These are phyloP conservation scores for Corvus cornix DNA, from an alignment of 2,113 vertebrate genomes.

Conservation along the genomic window DNA sequence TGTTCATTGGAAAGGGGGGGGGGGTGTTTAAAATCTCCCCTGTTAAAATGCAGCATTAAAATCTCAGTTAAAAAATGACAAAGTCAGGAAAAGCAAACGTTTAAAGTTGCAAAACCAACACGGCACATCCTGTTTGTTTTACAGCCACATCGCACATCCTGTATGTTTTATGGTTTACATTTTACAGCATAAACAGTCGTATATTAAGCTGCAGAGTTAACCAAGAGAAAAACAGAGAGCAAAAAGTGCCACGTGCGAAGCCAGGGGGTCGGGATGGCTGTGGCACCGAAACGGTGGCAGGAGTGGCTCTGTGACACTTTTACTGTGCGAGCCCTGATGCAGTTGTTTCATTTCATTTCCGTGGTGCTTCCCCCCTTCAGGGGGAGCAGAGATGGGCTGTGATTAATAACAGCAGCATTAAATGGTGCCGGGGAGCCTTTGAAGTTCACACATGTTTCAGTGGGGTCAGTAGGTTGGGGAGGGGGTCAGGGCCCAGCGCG, in stretches of 20 bases:
- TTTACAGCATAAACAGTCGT: constrained; percentile 32
- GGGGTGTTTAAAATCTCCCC: not conserved
- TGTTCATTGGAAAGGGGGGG: not conserved
- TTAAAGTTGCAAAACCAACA: constrained; percentile 23
- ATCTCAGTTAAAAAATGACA: not conserved
- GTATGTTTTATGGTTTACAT: constrained; percentile 20
- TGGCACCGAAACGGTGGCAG: accelerated
- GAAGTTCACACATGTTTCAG: constrained; percentile 28
- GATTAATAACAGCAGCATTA: constrained; percentile 26
- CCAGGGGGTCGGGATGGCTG: not conserved
- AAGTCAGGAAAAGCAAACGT: constrained; percentile 7
- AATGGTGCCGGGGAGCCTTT: constrained; percentile 1
- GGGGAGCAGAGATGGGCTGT: not conserved
- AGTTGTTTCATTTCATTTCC: not conserved
- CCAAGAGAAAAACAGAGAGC: not conserved
- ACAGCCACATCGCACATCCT: constrained; percentile 34
- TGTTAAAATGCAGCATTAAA: not conserved
- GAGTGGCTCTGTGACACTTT: not conserved
- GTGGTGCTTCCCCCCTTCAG: not conserved
- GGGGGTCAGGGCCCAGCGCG: not conserved
- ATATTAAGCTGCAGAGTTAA: not conserved
- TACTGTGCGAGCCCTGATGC: accelerated
- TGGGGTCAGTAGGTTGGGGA: constrained; percentile 50
- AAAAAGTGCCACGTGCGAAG: not conserved
- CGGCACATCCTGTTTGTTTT: constrained; percentile 53